Evolutionary conservation across 2,113 vertebrate species (phyloP).

Genomic region (Actenoides hombroni): DNA sequence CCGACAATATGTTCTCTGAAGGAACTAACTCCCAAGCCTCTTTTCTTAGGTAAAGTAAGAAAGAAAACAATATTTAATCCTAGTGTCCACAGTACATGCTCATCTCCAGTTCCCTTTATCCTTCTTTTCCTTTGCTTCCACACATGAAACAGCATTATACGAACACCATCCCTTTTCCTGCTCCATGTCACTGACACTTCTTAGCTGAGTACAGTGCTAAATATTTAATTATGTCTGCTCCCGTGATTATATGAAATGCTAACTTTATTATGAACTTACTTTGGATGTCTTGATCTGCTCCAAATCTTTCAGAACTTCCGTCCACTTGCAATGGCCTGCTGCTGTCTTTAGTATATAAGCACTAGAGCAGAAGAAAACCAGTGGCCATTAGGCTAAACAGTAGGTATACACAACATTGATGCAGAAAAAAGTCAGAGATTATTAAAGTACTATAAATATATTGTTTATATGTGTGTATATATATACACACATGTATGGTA

Average conservation of each 20-base stretch:
- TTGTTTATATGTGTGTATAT: background rate
- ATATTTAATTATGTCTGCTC: background rate
- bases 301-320: slow-evolving; percentile 62
- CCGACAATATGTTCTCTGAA: background rate
- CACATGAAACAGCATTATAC: background rate
- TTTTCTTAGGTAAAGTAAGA: background rate
- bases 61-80: background rate
- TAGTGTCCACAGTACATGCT: background rate
- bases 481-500: no score
- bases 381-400: background rate
- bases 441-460: background rate
- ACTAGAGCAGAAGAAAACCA: slow-evolving; percentile 53
- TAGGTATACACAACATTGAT: background rate
- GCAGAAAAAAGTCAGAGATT: background rate
- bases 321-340: slow-evolving; percentile 41
- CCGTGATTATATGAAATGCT: background rate
- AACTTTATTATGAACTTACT: slow-evolving; percentile 52
- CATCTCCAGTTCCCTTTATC: background rate
- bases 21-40: background rate
- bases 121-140: background rate
- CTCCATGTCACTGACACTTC: background rate
- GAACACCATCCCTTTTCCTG: background rate
- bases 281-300: slow-evolving; percentile 46
- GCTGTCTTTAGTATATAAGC: slow-evolving; percentile 67
- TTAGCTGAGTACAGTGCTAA: background rate